Evolutionary conservation across 2,113 vertebrate genomes (phyloP).

Genomic region (Vombatus ursinus): DNA sequence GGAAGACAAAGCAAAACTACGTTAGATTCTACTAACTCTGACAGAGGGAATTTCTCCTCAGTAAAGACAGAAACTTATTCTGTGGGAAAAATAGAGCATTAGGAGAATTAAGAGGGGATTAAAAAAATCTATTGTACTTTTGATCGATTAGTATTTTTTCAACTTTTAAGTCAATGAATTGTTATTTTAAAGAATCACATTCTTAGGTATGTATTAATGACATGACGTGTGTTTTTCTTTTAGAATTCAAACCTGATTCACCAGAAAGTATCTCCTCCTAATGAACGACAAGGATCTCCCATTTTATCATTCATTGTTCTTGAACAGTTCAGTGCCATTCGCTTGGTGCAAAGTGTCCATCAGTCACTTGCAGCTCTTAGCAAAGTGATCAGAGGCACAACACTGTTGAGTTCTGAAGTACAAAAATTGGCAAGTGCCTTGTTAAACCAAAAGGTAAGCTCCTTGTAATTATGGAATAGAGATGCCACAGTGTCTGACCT

Average conservation of each 20-base stretch:
- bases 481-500: background rate
- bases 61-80: background rate
- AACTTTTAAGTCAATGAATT: constrained; percentile 17
- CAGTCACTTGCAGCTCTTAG: constrained; percentile 96
- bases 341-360: constrained; percentile 94
- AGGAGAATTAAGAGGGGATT: background rate
- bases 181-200: background rate
- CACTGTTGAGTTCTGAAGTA: constrained; percentile 91
- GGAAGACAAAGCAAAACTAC: background rate
- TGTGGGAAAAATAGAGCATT: background rate
- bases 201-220: background rate
- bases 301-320: constrained; percentile 91
- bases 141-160: background rate
- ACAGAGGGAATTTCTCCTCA: background rate
- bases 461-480: background rate
- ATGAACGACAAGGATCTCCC: constrained; percentile 90
- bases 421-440: constrained; percentile 93
- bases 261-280: constrained; percentile 91
- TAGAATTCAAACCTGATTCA: constrained; percentile 96
- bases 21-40: background rate
- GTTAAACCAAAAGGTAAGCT: constrained; percentile 95
- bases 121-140: background rate
- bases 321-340: constrained; percentile 94
- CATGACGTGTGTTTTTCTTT: constrained; percentile 3
- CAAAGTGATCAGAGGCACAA: constrained; percentile 96